phyloP scores from a whole-genome alignment of 1,140 invertebrate genomes.

The Matsumurasca onukii region DNA sequence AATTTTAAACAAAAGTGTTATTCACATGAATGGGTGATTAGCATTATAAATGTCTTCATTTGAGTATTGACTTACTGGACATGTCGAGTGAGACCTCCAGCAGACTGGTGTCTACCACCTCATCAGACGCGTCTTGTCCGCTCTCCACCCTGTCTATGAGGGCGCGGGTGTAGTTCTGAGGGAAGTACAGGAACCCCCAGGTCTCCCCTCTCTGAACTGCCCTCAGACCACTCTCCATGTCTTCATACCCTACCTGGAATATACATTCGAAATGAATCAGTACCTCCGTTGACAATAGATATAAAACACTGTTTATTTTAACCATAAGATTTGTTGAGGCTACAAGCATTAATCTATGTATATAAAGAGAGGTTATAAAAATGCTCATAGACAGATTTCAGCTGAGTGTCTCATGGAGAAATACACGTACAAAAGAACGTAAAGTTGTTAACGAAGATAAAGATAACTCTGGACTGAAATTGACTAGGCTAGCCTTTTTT shows the following conservation, averaged over 20 bases:
- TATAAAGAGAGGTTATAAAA: too few relatives aligned
- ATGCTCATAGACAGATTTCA: too few relatives aligned
- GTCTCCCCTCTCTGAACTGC: constrained; percentile 71
- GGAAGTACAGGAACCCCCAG: constrained; percentile 85
- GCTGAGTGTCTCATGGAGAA: too few relatives aligned
- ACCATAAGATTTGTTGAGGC: not conserved
- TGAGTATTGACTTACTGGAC: constrained; percentile 78
- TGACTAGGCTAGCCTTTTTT: too few relatives aligned
- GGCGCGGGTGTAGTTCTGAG: constrained; percentile 81
- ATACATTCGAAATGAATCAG: not conserved
- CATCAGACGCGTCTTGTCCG: constrained; percentile 67
- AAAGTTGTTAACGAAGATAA: too few relatives aligned
- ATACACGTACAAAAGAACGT: too few relatives aligned
- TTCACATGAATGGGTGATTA: too few relatives aligned
- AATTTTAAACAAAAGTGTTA: too few relatives aligned
- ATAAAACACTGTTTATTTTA: not conserved
- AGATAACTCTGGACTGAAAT: too few relatives aligned
- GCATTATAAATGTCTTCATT: too few relatives aligned
- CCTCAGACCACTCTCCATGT: constrained; percentile 58
- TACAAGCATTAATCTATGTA: too few relatives aligned
- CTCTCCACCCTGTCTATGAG: constrained; percentile 69
- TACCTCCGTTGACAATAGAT: not conserved
- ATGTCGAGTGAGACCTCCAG: constrained; percentile 86
- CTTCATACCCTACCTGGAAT: constrained; percentile 34
- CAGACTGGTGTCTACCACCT: constrained; percentile 75